These are phyloP conservation scores for Eulimnadia texana DNA, from an alignment of 1,140 invertebrate genomes.

Conservation along the genomic window DNA sequence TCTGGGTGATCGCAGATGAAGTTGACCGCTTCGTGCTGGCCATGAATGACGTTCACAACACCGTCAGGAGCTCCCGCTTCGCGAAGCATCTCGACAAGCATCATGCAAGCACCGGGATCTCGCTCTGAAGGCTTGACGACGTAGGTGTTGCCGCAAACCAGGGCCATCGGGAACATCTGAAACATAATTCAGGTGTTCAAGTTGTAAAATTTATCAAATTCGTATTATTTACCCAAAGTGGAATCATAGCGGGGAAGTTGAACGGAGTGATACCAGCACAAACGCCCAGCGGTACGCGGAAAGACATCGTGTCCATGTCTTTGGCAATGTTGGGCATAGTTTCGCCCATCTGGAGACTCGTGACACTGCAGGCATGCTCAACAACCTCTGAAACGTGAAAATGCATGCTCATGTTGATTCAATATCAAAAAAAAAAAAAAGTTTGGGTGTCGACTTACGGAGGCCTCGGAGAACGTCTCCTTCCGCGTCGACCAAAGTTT, in stretches of 20 bases:
- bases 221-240: conserved; percentile 62
- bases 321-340: conserved; percentile 77
- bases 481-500: conserved; percentile 91
- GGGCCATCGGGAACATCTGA: conserved; percentile 80
- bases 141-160: conserved; percentile 72
- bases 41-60: conserved; percentile 91
- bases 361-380: conserved; percentile 87
- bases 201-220: not conserved
- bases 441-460: conserved; percentile 53
- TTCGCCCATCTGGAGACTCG: conserved; percentile 82
- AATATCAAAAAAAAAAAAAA: not conserved
- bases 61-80: conserved; percentile 89
- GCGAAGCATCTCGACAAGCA: conserved; percentile 74
- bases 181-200: not conserved
- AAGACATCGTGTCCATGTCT: conserved; percentile 84
- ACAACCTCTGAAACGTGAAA: conserved; percentile 63
- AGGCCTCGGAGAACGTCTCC: conserved; percentile 94
- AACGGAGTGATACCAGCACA: conserved; percentile 80
- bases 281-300: conserved; percentile 77
- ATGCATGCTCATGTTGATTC: not conserved
- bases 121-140: conserved; percentile 83
- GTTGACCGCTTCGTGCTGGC: conserved; percentile 81
- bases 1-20: conserved; percentile 94
- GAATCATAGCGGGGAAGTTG: conserved; percentile 99
- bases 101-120: conserved; percentile 90